A percentile compares a stretch with the other conserved stretches of the same genome.
These are phyloP conservation scores for Otis tarda DNA, from an alignment of 2,113 vertebrate genomes.

Conservation along the genomic window DNA sequence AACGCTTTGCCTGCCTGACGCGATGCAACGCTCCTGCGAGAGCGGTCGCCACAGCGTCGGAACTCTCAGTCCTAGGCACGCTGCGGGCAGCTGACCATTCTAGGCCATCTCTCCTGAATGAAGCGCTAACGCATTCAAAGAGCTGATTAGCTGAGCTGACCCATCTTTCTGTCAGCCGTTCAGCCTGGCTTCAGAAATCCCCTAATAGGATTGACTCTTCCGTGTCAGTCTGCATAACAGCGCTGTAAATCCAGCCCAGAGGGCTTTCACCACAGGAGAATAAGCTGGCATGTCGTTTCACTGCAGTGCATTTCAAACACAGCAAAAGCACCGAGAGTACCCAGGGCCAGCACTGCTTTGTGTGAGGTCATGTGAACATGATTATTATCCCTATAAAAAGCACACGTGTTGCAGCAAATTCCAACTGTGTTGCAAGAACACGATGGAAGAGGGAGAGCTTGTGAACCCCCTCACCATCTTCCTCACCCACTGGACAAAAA, in stretches of 20 bases:
- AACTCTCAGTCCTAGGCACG: neutral
- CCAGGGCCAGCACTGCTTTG: neutral
- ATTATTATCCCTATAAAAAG: neutral
- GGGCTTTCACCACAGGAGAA: neutral
- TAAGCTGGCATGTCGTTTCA: neutral
- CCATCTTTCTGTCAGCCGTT: slow-evolving; percentile 37
- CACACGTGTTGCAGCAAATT: neutral
- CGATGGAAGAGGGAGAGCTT: neutral
- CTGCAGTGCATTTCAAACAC: neutral
- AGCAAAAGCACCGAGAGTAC: neutral
- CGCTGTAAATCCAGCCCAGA: neutral
- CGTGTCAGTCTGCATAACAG: neutral
- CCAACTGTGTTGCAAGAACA: neutral
- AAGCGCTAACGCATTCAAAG: slow-evolving; percentile 23
- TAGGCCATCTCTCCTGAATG: slow-evolving; percentile 14
- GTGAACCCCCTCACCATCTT: neutral
- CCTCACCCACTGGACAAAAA: neutral
- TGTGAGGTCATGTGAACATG: neutral
- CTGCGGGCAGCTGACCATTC: slow-evolving; percentile 1
- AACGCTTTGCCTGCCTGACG: neutral
- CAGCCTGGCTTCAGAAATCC: slow-evolving; percentile 8
- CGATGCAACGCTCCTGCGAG: neutral
- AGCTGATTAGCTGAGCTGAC: slow-evolving; percentile 43
- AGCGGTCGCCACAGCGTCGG: neutral
- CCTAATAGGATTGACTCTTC: slow-evolving; percentile 44